Percentiles rank a stretch among this genome's conserved stretches.
These are phyloP conservation scores for Sinella curviseta DNA, from an alignment of 1,140 invertebrate genomes.

Conservation along the genomic window DNA sequence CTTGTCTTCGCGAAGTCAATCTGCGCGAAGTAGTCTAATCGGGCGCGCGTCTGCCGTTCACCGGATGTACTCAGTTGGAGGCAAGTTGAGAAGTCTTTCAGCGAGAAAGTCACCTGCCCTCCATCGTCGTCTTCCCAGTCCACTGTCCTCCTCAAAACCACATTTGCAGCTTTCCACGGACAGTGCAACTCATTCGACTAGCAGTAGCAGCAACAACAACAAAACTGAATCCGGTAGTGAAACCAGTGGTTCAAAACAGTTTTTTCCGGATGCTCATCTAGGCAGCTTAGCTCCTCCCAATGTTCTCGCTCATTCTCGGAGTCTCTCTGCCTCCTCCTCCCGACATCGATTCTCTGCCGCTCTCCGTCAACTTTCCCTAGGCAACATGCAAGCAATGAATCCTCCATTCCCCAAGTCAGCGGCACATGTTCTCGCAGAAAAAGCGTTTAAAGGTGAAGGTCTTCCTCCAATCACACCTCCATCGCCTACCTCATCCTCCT, in stretches of 20 bases:
- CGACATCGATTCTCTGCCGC: background rate
- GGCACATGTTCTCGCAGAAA: background rate
- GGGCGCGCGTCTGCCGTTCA: background rate
- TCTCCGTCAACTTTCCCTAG: background rate
- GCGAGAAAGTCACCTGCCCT: background rate
- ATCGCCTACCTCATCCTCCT: background rate
- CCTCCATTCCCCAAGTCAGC: background rate
- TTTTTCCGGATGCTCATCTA: background rate
- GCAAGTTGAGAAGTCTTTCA: background rate
- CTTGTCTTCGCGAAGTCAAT: background rate
- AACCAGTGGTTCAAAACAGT: background rate
- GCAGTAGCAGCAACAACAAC: no score
- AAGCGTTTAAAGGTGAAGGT: background rate
- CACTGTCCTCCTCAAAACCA: background rate
- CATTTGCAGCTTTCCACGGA: background rate
- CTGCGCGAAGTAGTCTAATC: background rate
- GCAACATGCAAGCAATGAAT: background rate
- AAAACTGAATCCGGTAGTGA: background rate
- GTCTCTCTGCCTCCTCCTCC: background rate
- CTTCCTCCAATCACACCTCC: background rate
- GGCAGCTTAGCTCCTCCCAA: background rate
- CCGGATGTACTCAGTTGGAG: constrained; percentile 1
- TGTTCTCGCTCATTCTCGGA: background rate
- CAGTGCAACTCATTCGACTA: background rate
- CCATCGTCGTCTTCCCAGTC: background rate